Base-by-base conservation (phyloP, 2,888 invertebrate genomes). In the Rutpela maculata region DNA sequence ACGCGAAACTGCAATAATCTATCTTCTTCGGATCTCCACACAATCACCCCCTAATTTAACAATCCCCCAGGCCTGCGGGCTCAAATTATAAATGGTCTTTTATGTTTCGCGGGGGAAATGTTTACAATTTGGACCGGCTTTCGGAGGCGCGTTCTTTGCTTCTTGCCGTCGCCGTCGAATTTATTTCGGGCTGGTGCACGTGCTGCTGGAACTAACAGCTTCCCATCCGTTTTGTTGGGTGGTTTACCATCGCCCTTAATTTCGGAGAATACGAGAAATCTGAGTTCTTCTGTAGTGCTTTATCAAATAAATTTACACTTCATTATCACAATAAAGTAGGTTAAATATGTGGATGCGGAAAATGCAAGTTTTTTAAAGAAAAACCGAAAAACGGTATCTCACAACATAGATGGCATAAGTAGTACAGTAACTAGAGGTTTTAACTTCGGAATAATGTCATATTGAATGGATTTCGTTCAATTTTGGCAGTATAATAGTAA, bases 1-100 rank as follows among this genome's bases (percentile, higher is more conserved):
- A 65, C 65, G 43, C 18, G 65, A 3, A 43, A 65, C 43, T 22
- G 43, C 15, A 43, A 65, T 65, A 65, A 65, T 65, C 65, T 50
- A 35, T 65, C 65, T 65, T 65, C 18, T 65, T 65, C 38, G 38
- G 38, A 43, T 43, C 65, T 43, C 19, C 65, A 15, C 65, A 65
- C 43, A 38, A 65, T 65, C 43, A 22, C 43, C 11, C 17, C 43
- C 65, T 65, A 65, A 65, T 65, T 65, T 65, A 10, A 19, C 62
- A 31, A 31, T 26, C 31, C 50, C 50, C 50, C n/a, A 50, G 6
- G 59, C 59, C 59, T 59, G 59, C 59, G 50, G 50, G 15, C 35
- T 35, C 35, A 63, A 63, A 35, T 63, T 63, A 26, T 17, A 26
- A 26, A 15, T 10, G 3, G n/a, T 60, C 60, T 60, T 60, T 60